A percentile compares a stretch with the other conserved stretches of the same genome.
These are phyloP conservation scores for Piaya cayana DNA, from an alignment of 2,113 vertebrate genomes.

Conservation along the genomic window DNA sequence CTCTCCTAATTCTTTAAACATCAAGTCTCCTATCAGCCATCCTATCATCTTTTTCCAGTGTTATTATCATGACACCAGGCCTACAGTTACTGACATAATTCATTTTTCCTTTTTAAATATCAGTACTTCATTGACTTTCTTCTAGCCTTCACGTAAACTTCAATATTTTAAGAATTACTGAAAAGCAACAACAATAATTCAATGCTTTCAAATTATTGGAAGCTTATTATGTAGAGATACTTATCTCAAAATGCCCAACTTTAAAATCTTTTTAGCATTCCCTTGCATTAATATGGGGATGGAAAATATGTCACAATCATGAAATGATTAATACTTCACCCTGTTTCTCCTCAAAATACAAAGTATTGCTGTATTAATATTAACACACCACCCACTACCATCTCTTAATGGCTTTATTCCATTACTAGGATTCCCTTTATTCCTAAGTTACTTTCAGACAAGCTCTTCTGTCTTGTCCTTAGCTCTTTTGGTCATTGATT, in stretches of 20 bases:
- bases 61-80: constrained; percentile 7
- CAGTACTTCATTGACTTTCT: background rate
- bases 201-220: background rate
- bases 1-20: constrained; percentile 22
- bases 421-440: background rate
- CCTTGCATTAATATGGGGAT: background rate
- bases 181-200: background rate
- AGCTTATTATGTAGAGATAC: background rate
- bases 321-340: background rate
- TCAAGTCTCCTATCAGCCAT: constrained; percentile 17
- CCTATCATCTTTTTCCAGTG: constrained; percentile 1
- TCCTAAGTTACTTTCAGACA: background rate
- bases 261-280: background rate
- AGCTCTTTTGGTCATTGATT: background rate
- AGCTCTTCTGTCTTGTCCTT: background rate
- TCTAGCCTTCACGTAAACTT: background rate
- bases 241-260: background rate
- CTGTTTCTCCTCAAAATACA: background rate
- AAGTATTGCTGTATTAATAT: background rate
- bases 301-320: background rate
- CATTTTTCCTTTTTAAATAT: constrained; percentile 2
- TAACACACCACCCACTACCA: background rate
- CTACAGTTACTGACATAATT: background rate
- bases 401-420: background rate
- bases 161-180: background rate